Evolutionary conservation across 2,888 invertebrate species (phyloP).

Genomic region (Amblyjoppa fuscipennis): DNA sequence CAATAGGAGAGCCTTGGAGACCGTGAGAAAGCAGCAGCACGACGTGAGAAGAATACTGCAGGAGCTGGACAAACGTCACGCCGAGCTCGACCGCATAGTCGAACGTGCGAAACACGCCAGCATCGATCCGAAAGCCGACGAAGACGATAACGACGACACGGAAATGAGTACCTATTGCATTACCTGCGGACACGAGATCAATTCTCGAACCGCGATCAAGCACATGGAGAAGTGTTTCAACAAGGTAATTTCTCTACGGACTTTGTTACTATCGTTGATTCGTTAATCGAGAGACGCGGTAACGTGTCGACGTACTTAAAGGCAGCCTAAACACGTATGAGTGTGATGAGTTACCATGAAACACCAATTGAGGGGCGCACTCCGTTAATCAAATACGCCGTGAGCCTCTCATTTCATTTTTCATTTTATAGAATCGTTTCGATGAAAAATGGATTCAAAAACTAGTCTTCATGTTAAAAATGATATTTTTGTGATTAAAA

Average conservation of each 20-base stretch:
- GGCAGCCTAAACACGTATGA: no score
- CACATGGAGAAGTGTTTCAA: constrained; percentile 99
- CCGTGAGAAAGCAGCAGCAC: constrained; percentile 92
- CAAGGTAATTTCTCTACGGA: constrained; percentile 87
- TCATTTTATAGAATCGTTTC: no score
- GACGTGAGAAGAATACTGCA: constrained; percentile 92
- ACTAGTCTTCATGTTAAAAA: no score
- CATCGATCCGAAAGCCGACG: constrained; percentile 87
- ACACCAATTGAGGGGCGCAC: no score
- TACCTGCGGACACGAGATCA: constrained; percentile 98
- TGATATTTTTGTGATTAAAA: no score
- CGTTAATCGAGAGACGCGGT: no score
- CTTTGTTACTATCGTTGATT: background rate
- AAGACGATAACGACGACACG: constrained; percentile 89
- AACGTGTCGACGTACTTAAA: no score
- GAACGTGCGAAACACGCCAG: constrained; percentile 91
- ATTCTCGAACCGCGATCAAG: constrained; percentile 95
- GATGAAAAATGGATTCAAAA: no score
- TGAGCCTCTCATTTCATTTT: no score
- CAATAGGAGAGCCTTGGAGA: constrained; percentile 89
- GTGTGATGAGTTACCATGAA: no score
- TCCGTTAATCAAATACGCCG: no score
- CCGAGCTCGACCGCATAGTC: constrained; percentile 92
- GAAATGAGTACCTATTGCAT: constrained; percentile 97
- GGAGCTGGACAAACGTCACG: constrained; percentile 92